Evolutionary conservation across 92 coral and sea anemone genomes (phyloP).

Genomic region (Parazoanthus darwini): DNA sequence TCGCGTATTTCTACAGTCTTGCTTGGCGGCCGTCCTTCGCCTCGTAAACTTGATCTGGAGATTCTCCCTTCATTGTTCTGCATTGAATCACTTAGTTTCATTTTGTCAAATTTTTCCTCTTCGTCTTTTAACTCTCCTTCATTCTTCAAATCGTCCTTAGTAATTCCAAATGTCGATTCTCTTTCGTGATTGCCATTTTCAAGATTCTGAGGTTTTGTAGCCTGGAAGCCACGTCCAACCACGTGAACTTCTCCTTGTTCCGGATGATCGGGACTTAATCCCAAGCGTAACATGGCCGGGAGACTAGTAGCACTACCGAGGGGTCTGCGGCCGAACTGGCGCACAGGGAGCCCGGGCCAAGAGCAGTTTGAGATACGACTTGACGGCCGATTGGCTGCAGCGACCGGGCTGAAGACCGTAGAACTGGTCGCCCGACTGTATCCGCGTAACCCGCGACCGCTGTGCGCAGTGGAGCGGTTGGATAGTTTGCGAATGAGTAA

Average conservation of each 20-base stretch:
- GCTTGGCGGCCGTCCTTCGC: slow-evolving; percentile 29
- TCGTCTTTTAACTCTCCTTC: background rate
- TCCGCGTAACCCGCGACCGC: slow-evolving; percentile 92
- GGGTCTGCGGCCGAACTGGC: slow-evolving; percentile 88
- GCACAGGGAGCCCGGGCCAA: slow-evolving; percentile 83
- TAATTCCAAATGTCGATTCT: background rate
- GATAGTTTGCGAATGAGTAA: slow-evolving; percentile 82
- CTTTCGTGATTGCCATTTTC: background rate
- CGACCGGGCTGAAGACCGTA: slow-evolving; percentile 59
- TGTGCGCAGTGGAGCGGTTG: slow-evolving; percentile 77
- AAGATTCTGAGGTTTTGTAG: background rate
- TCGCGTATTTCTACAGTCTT: slow-evolving; percentile 38
- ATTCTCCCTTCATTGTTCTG: slow-evolving; percentile 17
- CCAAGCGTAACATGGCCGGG: slow-evolving; percentile 87
- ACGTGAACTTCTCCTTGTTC: background rate
- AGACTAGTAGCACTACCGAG: slow-evolving; percentile 94
- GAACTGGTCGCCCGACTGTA: slow-evolving; percentile 88
- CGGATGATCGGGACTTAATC: slow-evolving; percentile 47
- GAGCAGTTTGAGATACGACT: slow-evolving; percentile 81
- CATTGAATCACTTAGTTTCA: background rate
- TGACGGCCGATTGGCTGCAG: slow-evolving; percentile 60
- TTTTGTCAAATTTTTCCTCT: background rate
- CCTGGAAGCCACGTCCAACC: background rate
- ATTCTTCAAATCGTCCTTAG: background rate
- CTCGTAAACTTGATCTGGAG: slow-evolving; percentile 25